Percentiles rank a stretch among this genome's conserved stretches.
phyloP scores from a whole-genome alignment of 2,888 invertebrate species.

The Coleophora deauratella region DNA sequence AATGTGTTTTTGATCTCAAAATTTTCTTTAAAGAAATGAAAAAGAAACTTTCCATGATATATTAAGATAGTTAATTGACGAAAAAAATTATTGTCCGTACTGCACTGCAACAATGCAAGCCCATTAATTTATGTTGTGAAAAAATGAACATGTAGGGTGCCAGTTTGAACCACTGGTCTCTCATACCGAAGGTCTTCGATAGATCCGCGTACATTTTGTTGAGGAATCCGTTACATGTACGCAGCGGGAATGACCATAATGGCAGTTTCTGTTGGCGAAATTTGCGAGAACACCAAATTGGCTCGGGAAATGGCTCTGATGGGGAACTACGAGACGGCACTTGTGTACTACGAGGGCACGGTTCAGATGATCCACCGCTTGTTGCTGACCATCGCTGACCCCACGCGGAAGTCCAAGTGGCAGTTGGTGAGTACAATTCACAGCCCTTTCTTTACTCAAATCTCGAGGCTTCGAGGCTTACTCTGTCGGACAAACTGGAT shows the following conservation, averaged over 20 bases:
- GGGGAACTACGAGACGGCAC: slow-evolving; percentile 96
- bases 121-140: too few species aligned
- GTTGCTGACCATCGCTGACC: slow-evolving; percentile 85
- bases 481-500: slow-evolving; percentile 27
- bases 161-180: too few species aligned
- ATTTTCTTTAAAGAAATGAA: too few species aligned
- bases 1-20: too few species aligned
- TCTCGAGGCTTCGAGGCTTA: neutral
- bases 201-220: too few species aligned
- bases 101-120: too few species aligned
- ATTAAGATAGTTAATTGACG: too few species aligned
- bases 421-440: slow-evolving; percentile 78
- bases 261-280: slow-evolving; percentile 92
- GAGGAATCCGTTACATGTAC: slow-evolving; percentile 46
- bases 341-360: slow-evolving; percentile 94
- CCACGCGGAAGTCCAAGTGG: slow-evolving; percentile 90
- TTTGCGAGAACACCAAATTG: slow-evolving; percentile 95
- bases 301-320: slow-evolving; percentile 96
- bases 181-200: too few species aligned
- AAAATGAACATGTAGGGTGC: too few species aligned
- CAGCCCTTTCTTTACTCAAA: neutral
- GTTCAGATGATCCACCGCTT: slow-evolving; percentile 93
- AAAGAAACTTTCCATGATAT: too few species aligned
- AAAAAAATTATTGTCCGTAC: too few species aligned
- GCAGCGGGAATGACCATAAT: slow-evolving; percentile 82